Conservation (phyloP, 1,140 invertebrate species). For the Drosophila watanabei region DNA sequence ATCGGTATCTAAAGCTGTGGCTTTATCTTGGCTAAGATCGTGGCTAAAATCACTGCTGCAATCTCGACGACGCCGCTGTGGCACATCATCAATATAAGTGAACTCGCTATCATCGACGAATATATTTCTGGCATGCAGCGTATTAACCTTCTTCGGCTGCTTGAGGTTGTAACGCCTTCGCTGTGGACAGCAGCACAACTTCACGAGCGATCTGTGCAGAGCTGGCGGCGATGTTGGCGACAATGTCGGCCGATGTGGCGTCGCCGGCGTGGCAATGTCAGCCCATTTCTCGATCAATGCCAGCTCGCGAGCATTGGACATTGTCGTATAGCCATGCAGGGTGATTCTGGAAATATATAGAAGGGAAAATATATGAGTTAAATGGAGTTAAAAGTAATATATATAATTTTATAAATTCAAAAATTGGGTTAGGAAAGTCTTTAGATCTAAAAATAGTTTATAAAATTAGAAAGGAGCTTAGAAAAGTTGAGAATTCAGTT, state of each 20-base stretch:
- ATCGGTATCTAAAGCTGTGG: constrained; percentile 42
- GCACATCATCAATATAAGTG: constrained; percentile 82
- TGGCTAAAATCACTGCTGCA: constrained; percentile 69
- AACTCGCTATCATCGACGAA: constrained; percentile 81
- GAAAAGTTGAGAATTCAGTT: background rate
- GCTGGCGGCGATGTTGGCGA: constrained; percentile 78
- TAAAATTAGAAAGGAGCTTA: background rate
- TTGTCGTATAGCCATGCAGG: constrained; percentile 83
- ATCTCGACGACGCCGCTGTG: constrained; percentile 67
- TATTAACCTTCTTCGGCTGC: constrained; percentile 70
- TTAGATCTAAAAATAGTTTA: background rate
- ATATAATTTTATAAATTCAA: background rate
- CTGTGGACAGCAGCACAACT: constrained; percentile 82
- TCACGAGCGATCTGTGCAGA: constrained; percentile 66
- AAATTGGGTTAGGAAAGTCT: background rate
- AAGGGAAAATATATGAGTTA: background rate
- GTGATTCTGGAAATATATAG: constrained; percentile 60
- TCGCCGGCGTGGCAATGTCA: constrained; percentile 82
- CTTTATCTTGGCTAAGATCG: constrained; percentile 40
- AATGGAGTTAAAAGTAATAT: background rate
- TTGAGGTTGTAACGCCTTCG: constrained; percentile 78
- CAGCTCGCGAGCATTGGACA: constrained; percentile 84
- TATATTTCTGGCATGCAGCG: constrained; percentile 81
- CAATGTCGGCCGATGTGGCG: constrained; percentile 67
- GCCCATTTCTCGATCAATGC: constrained; percentile 84